phyloP scores from a whole-genome alignment of 2,888 invertebrate genomes.

The Hyposoter dolosus region DNA sequence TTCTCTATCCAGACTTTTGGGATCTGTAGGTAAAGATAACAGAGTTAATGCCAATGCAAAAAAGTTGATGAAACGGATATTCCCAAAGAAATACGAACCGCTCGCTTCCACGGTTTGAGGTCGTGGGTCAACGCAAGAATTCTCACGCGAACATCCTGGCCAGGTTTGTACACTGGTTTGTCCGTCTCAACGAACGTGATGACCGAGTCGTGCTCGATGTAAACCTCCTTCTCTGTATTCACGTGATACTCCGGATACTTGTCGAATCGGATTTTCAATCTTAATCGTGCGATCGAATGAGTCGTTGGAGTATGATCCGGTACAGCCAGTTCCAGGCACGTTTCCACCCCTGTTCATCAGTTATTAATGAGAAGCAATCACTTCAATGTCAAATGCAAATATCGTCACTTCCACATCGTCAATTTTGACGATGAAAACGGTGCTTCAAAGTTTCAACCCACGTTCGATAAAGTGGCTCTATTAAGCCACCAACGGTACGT shows the following conservation, averaged over 20 bases:
- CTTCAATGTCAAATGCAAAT: constrained; percentile 39
- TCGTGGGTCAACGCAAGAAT: constrained; percentile 86
- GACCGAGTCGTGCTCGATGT: constrained; percentile 86
- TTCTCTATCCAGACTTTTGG: constrained; percentile 89
- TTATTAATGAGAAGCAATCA: constrained; percentile 9
- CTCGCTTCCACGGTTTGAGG: constrained; percentile 86
- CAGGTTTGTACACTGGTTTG: constrained; percentile 87
- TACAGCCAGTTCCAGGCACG: constrained; percentile 79
- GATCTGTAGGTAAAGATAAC: constrained; percentile 85
- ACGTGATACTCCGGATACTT: constrained; percentile 83
- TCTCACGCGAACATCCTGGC: constrained; percentile 87
- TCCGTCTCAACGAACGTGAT: constrained; percentile 87
- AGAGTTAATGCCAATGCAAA: constrained; percentile 1
- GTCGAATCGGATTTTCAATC: constrained; percentile 81
- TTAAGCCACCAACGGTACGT: constrained; percentile 3
- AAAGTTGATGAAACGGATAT: background rate
- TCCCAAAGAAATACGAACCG: constrained; percentile 82
- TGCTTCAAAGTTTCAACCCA: constrained; percentile 9
- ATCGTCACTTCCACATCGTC: background rate
- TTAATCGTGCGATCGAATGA: constrained; percentile 76
- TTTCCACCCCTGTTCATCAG: constrained; percentile 77
- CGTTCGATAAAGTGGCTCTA: constrained; percentile 31
- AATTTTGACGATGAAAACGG: constrained; percentile 13
- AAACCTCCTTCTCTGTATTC: constrained; percentile 82
- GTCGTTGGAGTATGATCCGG: constrained; percentile 77